Base-by-base conservation (phyloP, 2,888 invertebrate genomes). In the Tiliacea citrago region DNA sequence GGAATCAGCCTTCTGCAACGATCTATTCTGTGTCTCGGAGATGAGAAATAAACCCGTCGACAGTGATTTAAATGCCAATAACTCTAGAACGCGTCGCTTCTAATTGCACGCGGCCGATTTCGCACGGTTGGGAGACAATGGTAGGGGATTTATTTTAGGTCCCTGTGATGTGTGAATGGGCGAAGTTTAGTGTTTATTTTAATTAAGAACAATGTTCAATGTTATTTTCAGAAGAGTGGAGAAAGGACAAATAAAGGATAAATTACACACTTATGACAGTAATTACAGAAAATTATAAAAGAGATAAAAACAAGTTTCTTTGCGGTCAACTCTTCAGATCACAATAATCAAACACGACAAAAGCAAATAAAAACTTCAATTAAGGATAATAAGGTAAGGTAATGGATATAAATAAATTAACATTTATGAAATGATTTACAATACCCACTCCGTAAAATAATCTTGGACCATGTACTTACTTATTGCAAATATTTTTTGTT, bases 21-120 rank as follows among this genome's bases (percentile, higher is more conserved):
- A 39, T 8, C 2, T 80, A 80, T 47, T 79, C 24, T 29, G 39
- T 60, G 51, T 29, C 51, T 57, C 68, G 39, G 68, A 75, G 85
- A 82, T 82, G 87, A 88, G 86, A 83, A 85, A 87, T 88, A 87
- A 88, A 83, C 85, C 81, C 71, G 86, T 87, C 89, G 84, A 82
- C 83, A 68, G 83, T 91, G 92, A 92, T 91, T 91, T 92, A 92
- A 87, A 86, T 81, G 85, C 82, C 89, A 86, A 91, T 92, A 91
- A 91, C 84, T 91, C 84, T 76, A 66, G 66, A 71, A 65, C 79
- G 84, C 81, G 83, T 77, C 77, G 83, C 79, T 76, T 88, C 89
- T 92, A 91, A 92, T 92, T 92, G 91, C 85, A 85, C 83, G 77
- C 86, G 85, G 77, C 82, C 91, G 89, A 92, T 92, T 91, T 90